Percentiles rank a stretch among this genome's conserved stretches.
phyloP scores from a whole-genome alignment of 2,797 vertebrate genomes.

The Ispidina picta region DNA sequence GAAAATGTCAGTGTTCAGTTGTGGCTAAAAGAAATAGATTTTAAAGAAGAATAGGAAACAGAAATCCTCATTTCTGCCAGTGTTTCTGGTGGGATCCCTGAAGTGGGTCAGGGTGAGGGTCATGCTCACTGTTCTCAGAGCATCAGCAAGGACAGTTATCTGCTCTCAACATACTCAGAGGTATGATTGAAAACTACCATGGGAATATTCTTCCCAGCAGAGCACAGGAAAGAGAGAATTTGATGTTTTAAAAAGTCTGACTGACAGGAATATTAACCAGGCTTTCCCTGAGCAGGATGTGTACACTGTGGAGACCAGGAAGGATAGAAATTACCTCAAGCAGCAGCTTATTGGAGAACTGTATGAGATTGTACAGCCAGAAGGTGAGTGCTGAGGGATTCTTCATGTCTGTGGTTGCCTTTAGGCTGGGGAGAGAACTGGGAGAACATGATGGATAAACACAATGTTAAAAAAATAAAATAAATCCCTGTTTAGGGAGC shows the following conservation, averaged over 20 bases:
- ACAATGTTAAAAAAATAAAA: background rate
- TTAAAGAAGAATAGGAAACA: background rate
- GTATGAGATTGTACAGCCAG: background rate
- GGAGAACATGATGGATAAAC: background rate
- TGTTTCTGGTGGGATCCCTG: background rate
- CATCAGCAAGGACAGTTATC: background rate
- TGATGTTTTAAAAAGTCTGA: background rate
- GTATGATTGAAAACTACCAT: background rate
- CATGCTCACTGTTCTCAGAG: background rate
- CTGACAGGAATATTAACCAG: background rate
- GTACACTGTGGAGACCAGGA: background rate
- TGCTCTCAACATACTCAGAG: background rate
- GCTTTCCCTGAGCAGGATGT: background rate
- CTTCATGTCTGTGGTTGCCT: background rate
- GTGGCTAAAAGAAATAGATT: background rate
- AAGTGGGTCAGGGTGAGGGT: background rate
- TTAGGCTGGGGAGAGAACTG: background rate
- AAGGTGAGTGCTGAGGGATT: background rate
- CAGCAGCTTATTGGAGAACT: background rate
- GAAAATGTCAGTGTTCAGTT: background rate
- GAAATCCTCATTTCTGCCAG: background rate
- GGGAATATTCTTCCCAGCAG: background rate
- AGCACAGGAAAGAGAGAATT: background rate
- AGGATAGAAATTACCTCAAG: background rate
- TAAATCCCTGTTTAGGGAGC: background rate